Base-by-base conservation (phyloP, 2,113 vertebrate genomes). In the Poecilia latipinna region DNA sequence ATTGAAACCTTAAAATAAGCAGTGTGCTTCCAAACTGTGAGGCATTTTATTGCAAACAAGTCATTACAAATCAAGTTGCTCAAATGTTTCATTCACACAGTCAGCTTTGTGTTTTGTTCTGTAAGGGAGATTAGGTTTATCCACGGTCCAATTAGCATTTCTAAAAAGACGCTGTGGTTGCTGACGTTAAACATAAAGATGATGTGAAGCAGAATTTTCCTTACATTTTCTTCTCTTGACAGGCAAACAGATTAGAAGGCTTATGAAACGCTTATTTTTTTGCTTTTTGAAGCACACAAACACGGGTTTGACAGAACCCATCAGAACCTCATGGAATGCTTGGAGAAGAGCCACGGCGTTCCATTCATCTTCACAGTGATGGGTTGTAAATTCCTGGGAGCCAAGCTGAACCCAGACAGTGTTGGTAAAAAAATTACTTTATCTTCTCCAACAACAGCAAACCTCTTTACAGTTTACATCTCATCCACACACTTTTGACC, bases 181-280 rank as follows among this genome's bases (percentile, higher is more conserved):
- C 75, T 24, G 22, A 54, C 70, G 70, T 81, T 31, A 78, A 87
- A 85, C 64, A 79, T 60, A 75, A 74, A 13, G 68, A 71, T 72
- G 67, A 78, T 63, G 44, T 62, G 80, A 77, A 73, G 11, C 48
- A 12, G 72, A 80, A 80, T 83, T 72, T 44, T 81, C 72, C 67
- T 61, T 64, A 75, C 69, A 79, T 48, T 61, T 68, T 48, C 81
- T 77, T 65, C 64, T 29, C 60, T 54, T 78, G 19, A 80, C 67
- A 75, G 1, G 65, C 84, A 87, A 87, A 89, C 83, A 87, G 83
- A 87, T 89, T 82, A 88, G n/a, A 5, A 51, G 85, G 79, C 81
- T 86, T 86, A 84, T 35, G 48, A 70, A 79, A 85, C 69, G 68
- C 85, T 79, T 70, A 10, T 62, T 44, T 26, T 26, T 68, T 61